A percentile compares a stretch with the other conserved stretches of the same genome.
phyloP scores from a whole-genome alignment of 2,797 vertebrate genomes.

The Coranthus polyacanthus region DNA sequence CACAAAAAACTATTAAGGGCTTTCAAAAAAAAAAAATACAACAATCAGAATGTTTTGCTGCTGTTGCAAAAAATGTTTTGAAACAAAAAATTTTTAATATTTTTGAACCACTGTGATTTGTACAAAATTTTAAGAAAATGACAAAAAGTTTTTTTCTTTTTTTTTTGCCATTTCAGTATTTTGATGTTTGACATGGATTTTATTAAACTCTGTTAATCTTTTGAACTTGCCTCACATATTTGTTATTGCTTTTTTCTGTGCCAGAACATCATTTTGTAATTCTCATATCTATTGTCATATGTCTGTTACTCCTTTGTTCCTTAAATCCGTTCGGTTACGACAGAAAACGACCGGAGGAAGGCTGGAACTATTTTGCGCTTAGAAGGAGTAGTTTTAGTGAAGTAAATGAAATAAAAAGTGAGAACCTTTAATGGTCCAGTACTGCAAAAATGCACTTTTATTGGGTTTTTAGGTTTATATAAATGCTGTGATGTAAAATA shows the following conservation, averaged over 20 bases:
- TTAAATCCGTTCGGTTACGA: no score
- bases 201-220: constrained; percentile 86
- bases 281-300: no score
- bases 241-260: background rate
- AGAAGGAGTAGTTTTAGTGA: no score
- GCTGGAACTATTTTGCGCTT: no score
- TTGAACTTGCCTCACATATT: constrained; percentile 52
- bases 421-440: no score
- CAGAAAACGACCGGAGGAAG: no score
- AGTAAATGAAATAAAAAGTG: no score
- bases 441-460: no score
- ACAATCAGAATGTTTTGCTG: constrained; percentile 89
- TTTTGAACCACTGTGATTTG: constrained; percentile 90
- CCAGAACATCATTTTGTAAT: no score
- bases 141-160: constrained; percentile 36
- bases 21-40: constrained; percentile 73
- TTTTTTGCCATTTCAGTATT: constrained; percentile 88
- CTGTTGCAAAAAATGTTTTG: constrained; percentile 83
- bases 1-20: constrained; percentile 84
- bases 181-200: constrained; percentile 89
- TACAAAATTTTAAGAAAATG: constrained; percentile 80
- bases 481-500: no score
- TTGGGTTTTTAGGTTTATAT: no score
- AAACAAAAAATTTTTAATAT: constrained; percentile 85
- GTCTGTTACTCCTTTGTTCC: no score